A percentile compares a stretch with the other conserved stretches of the same genome.
These are phyloP conservation scores for Shinisaurus crocodilurus DNA, from an alignment of 2,113 vertebrate species.

Conservation along the genomic window DNA sequence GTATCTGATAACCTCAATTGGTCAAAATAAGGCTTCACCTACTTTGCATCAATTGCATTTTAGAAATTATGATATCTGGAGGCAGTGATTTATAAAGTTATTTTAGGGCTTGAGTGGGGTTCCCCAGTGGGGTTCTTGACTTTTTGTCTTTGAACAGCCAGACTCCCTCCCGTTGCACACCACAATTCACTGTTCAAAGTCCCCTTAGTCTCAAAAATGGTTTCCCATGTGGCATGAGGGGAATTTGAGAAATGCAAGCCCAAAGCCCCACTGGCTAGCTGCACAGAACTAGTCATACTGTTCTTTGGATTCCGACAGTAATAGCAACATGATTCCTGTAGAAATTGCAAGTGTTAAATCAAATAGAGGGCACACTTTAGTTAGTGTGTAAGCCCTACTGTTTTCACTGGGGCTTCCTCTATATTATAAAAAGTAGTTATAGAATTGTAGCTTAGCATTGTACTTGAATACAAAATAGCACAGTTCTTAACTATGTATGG, in stretches of 20 bases:
- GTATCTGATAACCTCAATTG: not conserved
- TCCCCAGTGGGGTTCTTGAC: accelerated
- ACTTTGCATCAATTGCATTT: not conserved
- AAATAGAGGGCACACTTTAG: not conserved
- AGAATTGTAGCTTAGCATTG: not conserved
- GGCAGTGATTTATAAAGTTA: not conserved
- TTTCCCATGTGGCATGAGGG: too few species aligned
- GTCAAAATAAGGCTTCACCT: not conserved
- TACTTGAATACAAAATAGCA: not conserved
- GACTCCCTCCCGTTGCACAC: not conserved
- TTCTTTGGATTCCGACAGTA: not conserved
- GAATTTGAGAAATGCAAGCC: not conserved
- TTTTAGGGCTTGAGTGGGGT: not conserved
- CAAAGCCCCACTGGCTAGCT: not conserved
- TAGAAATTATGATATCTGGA: not conserved
- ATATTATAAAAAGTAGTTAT: not conserved
- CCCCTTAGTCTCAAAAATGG: not conserved
- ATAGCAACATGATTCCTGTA: not conserved
- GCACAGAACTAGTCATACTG: not conserved
- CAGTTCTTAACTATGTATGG: constrained; percentile 11
- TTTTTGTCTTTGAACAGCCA: not conserved
- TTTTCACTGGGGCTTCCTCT: not conserved
- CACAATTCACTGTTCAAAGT: not conserved
- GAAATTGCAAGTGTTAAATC: not conserved
- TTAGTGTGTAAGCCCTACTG: not conserved